phyloP scores from a whole-genome alignment of 53 echinoderm and acorn worm genomes.

The Temnopleurus reevesii region DNA sequence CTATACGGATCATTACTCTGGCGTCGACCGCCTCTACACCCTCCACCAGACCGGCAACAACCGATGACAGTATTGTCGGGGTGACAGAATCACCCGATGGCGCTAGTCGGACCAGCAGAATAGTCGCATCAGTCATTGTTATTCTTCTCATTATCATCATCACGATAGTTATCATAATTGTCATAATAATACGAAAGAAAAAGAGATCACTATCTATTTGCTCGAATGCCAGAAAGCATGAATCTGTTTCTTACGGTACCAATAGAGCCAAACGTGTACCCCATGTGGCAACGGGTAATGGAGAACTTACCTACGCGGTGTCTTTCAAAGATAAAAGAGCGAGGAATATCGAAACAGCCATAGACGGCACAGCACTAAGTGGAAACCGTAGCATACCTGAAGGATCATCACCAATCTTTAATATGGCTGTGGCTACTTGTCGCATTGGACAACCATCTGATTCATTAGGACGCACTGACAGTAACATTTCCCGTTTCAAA shows the following conservation, averaged over 20 bases:
- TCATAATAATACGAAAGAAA: background rate
- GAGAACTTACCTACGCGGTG: conserved; percentile 4
- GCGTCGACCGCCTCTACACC: background rate
- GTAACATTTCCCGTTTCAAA: background rate
- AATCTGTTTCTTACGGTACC: conserved; percentile 3
- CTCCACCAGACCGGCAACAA: background rate
- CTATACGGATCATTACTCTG: background rate
- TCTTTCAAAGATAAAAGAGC: conserved; percentile 38
- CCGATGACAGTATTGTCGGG: background rate
- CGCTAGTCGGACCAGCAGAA: background rate
- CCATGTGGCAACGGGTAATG: background rate
- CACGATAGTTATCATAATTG: background rate
- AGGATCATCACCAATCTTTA: background rate
- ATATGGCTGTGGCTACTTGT: background rate
- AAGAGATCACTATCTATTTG: background rate
- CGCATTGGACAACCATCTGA: background rate
- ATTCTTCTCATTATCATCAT: conserved; percentile 19
- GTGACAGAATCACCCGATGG: background rate
- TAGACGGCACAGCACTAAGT: too few relatives aligned
- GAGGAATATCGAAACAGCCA: background rate
- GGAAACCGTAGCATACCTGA: background rate
- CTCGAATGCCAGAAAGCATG: background rate
- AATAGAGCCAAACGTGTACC: background rate
- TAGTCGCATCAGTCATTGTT: background rate
- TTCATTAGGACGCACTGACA: background rate